Percentiles rank a stretch among this genome's conserved stretches.
Conservation (phyloP, 2,113 vertebrate genomes). For the Hippolais icterina region DNA sequence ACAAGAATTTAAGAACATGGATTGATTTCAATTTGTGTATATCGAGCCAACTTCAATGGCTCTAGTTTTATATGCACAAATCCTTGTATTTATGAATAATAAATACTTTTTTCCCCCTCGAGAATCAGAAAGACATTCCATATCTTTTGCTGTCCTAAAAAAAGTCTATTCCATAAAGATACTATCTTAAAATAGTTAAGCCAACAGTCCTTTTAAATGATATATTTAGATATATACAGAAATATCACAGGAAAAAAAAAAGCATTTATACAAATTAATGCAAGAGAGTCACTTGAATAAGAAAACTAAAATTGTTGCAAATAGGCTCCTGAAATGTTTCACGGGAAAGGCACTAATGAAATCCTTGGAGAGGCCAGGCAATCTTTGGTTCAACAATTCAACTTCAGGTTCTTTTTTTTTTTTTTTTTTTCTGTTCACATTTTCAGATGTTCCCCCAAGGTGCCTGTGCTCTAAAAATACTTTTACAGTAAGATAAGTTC, state of each 20-base stretch:
- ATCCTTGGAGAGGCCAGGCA: slow-evolving; percentile 36
- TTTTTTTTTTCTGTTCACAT: background rate
- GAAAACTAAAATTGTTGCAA: background rate
- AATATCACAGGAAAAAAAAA: background rate
- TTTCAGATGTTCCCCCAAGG: slow-evolving; percentile 43
- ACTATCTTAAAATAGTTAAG: background rate
- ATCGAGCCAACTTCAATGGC: background rate
- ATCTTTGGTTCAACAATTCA: slow-evolving; percentile 44
- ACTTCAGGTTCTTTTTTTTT: background rate
- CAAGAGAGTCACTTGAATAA: background rate
- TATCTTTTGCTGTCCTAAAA: background rate
- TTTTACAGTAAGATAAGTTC: slow-evolving; percentile 22
- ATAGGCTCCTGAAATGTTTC: slow-evolving; percentile 1
- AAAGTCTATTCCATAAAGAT: background rate
- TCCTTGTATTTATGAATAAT: slow-evolving; percentile 13
- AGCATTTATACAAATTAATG: slow-evolving; percentile 17
- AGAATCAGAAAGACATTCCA: background rate
- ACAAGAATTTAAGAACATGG: background rate
- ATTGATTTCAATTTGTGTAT: background rate
- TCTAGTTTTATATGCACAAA: background rate
- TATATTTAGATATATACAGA: background rate
- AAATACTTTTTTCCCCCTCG: background rate
- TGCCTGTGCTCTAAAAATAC: slow-evolving; percentile 15
- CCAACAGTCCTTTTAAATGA: background rate
- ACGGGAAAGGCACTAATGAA: slow-evolving; percentile 39